These are phyloP conservation scores for Lagorchestes hirsutus DNA, from an alignment of 2,797 vertebrate species.

Conservation along the genomic window DNA sequence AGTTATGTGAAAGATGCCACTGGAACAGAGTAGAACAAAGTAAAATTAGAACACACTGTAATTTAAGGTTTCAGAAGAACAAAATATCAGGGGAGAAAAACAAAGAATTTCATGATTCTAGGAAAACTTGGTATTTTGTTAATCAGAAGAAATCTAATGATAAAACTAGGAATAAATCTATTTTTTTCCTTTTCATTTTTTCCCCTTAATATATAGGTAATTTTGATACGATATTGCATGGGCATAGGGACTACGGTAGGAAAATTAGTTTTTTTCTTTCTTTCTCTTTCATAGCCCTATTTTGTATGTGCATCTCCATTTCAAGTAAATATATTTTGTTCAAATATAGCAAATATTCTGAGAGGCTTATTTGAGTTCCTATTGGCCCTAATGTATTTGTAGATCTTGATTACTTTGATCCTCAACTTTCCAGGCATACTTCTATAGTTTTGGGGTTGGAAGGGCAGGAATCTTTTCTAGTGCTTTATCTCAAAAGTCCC, in stretches of 20 bases:
- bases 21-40: not conserved
- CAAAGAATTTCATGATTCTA: not conserved
- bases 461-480: not conserved
- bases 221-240: not conserved
- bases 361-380: not conserved
- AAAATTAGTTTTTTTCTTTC: not conserved
- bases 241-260: not conserved
- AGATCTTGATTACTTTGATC: not conserved
- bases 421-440: not conserved
- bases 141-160: not conserved
- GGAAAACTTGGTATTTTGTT: not conserved
- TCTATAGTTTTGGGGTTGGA: not conserved
- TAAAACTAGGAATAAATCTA: not conserved
- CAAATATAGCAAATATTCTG: not conserved
- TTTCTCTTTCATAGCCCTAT: not conserved
- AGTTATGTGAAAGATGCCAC: not conserved
- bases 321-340: not conserved
- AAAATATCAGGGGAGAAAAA: not conserved
- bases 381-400: too few relatives aligned
- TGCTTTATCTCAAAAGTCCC: not conserved
- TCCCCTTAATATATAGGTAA: not conserved
- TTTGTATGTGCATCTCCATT: not conserved
- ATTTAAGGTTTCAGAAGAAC: not conserved
- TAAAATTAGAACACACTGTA: not conserved
- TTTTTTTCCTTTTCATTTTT: not conserved